A percentile compares a stretch with the other conserved stretches of the same genome.
phyloP scores from a whole-genome alignment of 2,113 vertebrate species.

The Megalops atlanticus region DNA sequence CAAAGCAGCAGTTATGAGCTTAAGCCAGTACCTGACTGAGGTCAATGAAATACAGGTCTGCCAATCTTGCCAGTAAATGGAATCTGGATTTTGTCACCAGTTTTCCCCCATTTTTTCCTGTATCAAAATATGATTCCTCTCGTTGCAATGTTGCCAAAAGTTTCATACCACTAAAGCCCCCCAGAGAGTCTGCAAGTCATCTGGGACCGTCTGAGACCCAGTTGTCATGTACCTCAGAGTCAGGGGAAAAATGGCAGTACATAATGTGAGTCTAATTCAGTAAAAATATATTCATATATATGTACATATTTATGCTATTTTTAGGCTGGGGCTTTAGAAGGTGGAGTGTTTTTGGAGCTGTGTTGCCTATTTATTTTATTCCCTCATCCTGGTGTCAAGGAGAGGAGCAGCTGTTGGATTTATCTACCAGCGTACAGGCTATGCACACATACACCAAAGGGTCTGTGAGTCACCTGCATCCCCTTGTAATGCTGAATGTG shows the following conservation, averaged over 20 bases:
- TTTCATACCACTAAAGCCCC: neutral
- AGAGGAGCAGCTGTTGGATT: too few species aligned
- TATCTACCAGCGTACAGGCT: too few species aligned
- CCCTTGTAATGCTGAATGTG: too few species aligned
- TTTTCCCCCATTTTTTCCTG: neutral
- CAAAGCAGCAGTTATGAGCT: neutral
- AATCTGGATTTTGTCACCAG: constrained; percentile 5
- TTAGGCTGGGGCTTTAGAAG: neutral
- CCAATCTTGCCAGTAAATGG: constrained; percentile 3
- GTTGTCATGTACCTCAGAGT: neutral
- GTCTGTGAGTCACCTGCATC: too few species aligned
- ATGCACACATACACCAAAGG: too few species aligned
- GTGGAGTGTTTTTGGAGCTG: neutral
- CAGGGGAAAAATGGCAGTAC: too few species aligned
- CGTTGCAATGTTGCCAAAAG: neutral
- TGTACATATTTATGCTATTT: neutral
- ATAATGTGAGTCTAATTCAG: too few species aligned
- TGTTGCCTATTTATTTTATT: neutral
- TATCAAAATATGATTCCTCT: neutral
- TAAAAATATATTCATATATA: neutral
- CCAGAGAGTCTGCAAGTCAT: neutral
- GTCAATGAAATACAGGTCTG: constrained; percentile 15
- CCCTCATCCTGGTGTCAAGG: neutral
- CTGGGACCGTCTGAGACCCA: neutral
- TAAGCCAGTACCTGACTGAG: neutral